Base-by-base conservation (phyloP, 1,140 invertebrate genomes). In the Probaryconus sp. region DNA sequence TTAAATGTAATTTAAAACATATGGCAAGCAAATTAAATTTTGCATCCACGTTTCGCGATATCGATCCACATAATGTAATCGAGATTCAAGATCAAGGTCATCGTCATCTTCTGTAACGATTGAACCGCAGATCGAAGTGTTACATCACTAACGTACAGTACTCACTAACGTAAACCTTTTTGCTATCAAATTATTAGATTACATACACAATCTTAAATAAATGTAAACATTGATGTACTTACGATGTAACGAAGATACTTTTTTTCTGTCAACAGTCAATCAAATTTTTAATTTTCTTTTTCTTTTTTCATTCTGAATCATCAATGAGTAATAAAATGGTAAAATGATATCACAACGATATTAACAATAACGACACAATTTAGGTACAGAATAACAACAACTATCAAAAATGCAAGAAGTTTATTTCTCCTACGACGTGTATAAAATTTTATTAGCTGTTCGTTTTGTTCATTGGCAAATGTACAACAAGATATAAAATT, bases 11-110 rank as follows among this genome's bases (percentile, higher is more conserved):
- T n/a, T n/a, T n/a, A n/a, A n/a, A n/a, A n/a, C n/a, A n/a, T n/a
- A n/a, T n/a, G n/a, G n/a, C n/a, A n/a, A n/a, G n/a, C n/a, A n/a
- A n/a, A n/a, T n/a, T n/a, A 2, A 20, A 45, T 2, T 45, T 45
- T 45, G 11, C 18, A 17, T 42, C 3, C n/a, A 20, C n/a, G 2
- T n/a, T n/a, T n/a, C 11, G 28, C 13, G 42, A 28, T 42, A 20
- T 9, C 38, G 17, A 42, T 45, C 20, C 31, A 51, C 33, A n/a
- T n/a, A n/a, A n/a, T n/a, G 43, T 58, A 61, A 67, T 71, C 61
- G 71, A 78, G 79, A 81, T 72, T 75, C 77, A 79, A 81, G 79
- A 75, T 79, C 84, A 84, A 84, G 83, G 83, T 55, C 69, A 38
- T 68, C 75, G 47, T 80, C 50, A 68, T 78, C 69, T 76, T 69